Evolutionary conservation across 2,888 invertebrate species (phyloP).

Genomic region (Trissolcus brochymenae): DNA sequence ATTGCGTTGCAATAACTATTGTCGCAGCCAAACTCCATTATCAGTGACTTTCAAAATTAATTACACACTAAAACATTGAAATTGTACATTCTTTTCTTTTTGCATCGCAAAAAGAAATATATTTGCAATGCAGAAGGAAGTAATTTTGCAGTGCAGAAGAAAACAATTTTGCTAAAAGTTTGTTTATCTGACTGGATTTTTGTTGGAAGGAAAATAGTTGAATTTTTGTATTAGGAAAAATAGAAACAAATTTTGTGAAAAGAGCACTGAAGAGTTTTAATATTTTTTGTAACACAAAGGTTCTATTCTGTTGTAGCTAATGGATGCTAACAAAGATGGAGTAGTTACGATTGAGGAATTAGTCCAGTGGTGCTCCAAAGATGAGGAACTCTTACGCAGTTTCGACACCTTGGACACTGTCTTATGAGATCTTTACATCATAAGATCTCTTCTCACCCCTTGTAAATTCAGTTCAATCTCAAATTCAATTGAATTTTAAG

Average conservation of each 20-base stretch:
- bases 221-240: too few relatives aligned
- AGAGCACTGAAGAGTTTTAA: not conserved
- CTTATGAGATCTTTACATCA: constrained; percentile 79
- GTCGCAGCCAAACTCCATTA: not conserved
- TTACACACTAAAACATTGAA: not conserved
- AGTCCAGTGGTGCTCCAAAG: constrained; percentile 86
- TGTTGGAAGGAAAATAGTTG: too few relatives aligned
- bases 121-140: not conserved
- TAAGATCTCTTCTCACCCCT: constrained; percentile 12
- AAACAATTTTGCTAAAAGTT: too few relatives aligned
- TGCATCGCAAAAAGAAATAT: not conserved
- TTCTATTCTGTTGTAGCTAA: constrained; percentile 79
- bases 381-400: constrained; percentile 83
- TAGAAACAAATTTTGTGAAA: too few relatives aligned
- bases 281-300: constrained; percentile 16
- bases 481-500: not conserved
- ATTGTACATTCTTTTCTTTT: not conserved
- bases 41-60: not conserved
- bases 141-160: not conserved
- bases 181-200: too few relatives aligned
- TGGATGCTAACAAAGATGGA: constrained; percentile 88
- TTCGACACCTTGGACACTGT: constrained; percentile 86
- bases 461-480: constrained; percentile 8
- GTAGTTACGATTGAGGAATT: constrained; percentile 89
- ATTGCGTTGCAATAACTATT: not conserved